Percentiles rank a stretch among this genome's conserved stretches.
Evolutionary conservation across 2,797 vertebrate genomes (phyloP).

Genomic region (Myotis daubentonii): DNA sequence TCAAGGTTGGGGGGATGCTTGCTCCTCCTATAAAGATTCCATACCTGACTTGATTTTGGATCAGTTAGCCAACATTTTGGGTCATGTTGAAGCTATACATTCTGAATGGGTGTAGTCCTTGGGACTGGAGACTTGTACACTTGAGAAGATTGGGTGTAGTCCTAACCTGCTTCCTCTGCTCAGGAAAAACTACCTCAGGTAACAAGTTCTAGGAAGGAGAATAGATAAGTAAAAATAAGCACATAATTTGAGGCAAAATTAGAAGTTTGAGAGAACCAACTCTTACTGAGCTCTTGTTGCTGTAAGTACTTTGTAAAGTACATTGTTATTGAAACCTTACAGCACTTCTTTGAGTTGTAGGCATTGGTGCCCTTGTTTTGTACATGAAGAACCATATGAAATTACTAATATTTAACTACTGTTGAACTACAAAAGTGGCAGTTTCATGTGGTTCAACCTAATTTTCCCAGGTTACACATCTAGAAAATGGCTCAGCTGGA

Average conservation of each 20-base stretch:
- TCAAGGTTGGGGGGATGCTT: background rate
- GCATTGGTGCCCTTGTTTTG: slow-evolving; percentile 11
- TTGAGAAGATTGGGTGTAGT: background rate
- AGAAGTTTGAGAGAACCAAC: background rate
- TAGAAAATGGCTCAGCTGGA: slow-evolving; percentile 28
- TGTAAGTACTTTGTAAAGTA: background rate
- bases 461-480: background rate
- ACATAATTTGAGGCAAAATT: slow-evolving; percentile 22
- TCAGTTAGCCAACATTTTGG: background rate
- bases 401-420: slow-evolving; percentile 27
- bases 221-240: slow-evolving; percentile 31
- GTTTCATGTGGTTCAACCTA: slow-evolving; percentile 26
- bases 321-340: slow-evolving; percentile 5
- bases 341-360: background rate
- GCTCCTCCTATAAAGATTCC: background rate
- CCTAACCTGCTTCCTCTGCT: background rate
- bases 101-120: background rate
- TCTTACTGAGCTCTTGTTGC: slow-evolving; percentile 11
- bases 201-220: background rate
- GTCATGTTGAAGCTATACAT: background rate
- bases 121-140: background rate
- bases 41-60: background rate
- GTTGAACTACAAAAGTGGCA: slow-evolving; percentile 18
- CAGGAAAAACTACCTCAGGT: background rate
- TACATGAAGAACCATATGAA: slow-evolving; percentile 17